Evolutionary conservation across 2,888 invertebrate species (phyloP), one percentile per base, ranked within the genome.

Genomic region (Cheiracanthium punctorium): DNA sequence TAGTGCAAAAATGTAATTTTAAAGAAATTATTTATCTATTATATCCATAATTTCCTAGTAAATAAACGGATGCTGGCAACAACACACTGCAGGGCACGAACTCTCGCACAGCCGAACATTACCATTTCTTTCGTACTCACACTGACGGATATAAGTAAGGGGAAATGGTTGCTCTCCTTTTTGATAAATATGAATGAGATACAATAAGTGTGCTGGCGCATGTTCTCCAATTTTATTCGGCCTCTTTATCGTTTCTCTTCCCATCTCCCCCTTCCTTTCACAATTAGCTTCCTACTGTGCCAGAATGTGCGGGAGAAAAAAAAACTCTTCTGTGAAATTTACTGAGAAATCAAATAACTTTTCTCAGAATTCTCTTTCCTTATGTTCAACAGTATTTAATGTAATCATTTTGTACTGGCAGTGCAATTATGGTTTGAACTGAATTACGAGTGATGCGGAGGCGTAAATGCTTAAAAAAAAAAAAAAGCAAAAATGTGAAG

Each of bases 381-480:
- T 48, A 12, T 75, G 24, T 29, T 4, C n/a, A n/a, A n/a, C n/a
- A 67, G 33, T 52, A 71, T 73, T 85, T 85, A 80, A 79, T 85
- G 41, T 28, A 74, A 85, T 85, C 79, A 79, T 85, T n/a, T 85
- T 79, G 73, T 43, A 30, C 74, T 79, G 84, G 79, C 84, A 84
- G 84, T 43, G 58, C 84, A 85, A 79, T 85, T 85, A 79, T 43
- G 41, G 74, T 69, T 37, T 74, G 74, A 79, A 72, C 73, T 67
- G 69, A 79, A 74, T 85, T 84, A 84, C 73, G 77, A 67, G 43
- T 52, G n/a, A 32, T 67, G 67, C 70, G 41, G 71, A 72, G 69
- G 72, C 82, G 77, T 72, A 67, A 48, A 70, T 52, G 77, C 33
- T 48, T 33, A 10, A n/a, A n/a, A n/a, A n/a, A n/a, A n/a, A n/a